These are phyloP conservation scores for Hydrochoerus hydrochaeris DNA, from an alignment of 2,113 vertebrate species.

Conservation along the genomic window DNA sequence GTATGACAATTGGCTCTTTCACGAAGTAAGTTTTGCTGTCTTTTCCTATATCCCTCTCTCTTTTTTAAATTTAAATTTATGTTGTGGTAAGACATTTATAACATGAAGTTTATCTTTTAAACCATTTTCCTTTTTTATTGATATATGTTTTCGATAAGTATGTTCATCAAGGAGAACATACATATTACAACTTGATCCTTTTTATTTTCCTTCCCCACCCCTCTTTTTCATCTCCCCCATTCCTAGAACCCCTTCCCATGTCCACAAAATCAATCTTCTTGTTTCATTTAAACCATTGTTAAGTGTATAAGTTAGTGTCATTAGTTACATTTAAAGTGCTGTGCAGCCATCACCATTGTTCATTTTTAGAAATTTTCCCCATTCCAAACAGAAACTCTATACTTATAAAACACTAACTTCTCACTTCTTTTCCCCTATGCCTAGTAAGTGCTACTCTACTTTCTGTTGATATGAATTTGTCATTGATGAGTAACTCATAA, in stretches of 20 bases:
- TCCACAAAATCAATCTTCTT: neutral
- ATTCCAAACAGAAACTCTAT: neutral
- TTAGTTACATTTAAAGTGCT: neutral
- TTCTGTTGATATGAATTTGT: neutral
- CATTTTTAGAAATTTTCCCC: neutral
- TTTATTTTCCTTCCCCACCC: neutral
- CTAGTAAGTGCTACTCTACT: neutral
- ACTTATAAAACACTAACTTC: neutral
- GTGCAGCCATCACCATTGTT: too few relatives aligned
- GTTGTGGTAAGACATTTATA: neutral
- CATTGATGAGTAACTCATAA: neutral
- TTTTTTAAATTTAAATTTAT: constrained; percentile 37
- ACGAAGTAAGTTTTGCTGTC: neutral
- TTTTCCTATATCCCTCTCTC: neutral
- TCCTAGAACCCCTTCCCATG: neutral
- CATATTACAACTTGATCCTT: neutral
- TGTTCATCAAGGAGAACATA: neutral
- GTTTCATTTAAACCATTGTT: neutral
- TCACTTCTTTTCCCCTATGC: neutral
- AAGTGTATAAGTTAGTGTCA: neutral
- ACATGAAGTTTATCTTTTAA: neutral
- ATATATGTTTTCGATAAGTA: neutral
- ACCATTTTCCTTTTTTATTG: neutral
- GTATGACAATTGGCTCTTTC: neutral
- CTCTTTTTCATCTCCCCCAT: neutral